These are phyloP conservation scores for Coreius guichenoti DNA, from an alignment of 2,797 vertebrate genomes.

Conservation along the genomic window DNA sequence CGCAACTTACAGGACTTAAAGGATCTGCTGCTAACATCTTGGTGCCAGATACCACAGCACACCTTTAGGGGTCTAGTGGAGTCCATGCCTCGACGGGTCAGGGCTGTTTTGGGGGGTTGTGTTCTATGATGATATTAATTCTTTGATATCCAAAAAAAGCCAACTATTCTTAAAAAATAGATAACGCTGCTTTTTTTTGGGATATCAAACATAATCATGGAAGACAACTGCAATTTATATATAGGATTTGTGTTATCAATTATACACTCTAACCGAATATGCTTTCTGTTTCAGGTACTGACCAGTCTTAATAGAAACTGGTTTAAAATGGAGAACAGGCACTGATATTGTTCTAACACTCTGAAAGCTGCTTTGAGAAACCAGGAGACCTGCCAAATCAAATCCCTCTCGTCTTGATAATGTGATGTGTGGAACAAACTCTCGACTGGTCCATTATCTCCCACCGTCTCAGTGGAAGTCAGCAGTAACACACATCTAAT, in stretches of 20 bases:
- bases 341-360: constrained; percentile 13
- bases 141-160: no score
- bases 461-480: constrained; percentile 22
- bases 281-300: constrained; percentile 73
- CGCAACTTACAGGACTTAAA: no score
- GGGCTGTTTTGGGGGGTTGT: no score
- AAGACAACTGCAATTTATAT: neutral
- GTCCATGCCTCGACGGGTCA: no score
- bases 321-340: constrained; percentile 45
- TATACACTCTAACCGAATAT: constrained; percentile 20
- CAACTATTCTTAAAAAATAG: no score
- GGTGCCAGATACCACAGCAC: no score
- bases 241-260: constrained; percentile 10
- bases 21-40: no score
- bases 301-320: constrained; percentile 50
- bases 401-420: constrained; percentile 59
- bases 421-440: constrained; percentile 59
- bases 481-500: constrained; percentile 32
- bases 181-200: no score
- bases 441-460: constrained; percentile 58
- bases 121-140: neutral
- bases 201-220: neutral
- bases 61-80: no score
- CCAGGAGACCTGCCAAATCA: constrained; percentile 49
- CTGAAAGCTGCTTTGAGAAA: constrained; percentile 39